Conservation (phyloP, 2,888 invertebrate genomes). For the Amphipoea oculea region DNA sequence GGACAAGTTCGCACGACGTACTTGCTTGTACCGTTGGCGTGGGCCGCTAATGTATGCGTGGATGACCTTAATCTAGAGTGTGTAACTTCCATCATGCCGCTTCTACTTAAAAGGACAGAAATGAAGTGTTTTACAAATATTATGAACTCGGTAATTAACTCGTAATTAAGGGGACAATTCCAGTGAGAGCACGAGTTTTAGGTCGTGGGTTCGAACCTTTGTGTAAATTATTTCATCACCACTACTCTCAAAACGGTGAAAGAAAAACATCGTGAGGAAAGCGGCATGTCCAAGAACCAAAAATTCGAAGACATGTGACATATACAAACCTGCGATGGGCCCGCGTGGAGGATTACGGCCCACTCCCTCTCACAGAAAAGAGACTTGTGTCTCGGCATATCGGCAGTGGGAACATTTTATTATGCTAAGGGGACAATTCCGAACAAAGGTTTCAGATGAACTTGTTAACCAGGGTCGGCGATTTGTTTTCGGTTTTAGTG, state of each 20-base stretch:
- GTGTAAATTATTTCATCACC: no score
- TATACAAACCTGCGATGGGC: no score
- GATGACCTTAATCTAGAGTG: slow-evolving; percentile 12
- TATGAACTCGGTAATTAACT: background rate
- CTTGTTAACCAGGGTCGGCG: background rate
- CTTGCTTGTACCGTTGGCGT: slow-evolving; percentile 41
- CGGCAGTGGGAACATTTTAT: no score
- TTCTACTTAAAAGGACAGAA: background rate
- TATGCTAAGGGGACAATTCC: background rate
- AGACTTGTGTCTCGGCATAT: no score
- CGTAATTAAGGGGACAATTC: background rate
- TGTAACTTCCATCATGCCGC: background rate
- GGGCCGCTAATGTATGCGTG: slow-evolving; percentile 7
- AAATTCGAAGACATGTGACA: no score
- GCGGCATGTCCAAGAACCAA: no score
- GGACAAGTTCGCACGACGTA: slow-evolving; percentile 6
- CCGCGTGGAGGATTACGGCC: no score
- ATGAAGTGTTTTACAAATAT: background rate
- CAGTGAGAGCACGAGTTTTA: no score
- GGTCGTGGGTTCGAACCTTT: no score
- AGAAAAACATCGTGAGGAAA: no score
- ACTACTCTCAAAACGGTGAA: no score
- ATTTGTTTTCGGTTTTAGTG: background rate
- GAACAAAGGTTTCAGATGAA: background rate
- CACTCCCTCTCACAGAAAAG: no score